Base-by-base conservation (phyloP, 2,113 vertebrate genomes). In the Platycercus adscitus region DNA sequence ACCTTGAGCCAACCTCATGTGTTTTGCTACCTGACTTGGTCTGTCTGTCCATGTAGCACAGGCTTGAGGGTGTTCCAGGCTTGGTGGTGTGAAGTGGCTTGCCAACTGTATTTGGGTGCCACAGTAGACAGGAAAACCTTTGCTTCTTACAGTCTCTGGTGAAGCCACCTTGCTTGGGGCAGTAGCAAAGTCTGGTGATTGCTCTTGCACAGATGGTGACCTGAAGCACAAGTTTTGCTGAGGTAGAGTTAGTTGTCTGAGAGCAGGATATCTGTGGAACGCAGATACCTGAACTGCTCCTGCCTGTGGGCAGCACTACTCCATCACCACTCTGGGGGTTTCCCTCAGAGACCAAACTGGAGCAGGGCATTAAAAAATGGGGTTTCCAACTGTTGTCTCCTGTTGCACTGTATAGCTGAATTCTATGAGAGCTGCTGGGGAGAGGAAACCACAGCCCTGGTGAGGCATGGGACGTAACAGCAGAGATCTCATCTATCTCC, bases 381-480 rank as follows among this genome's bases (percentile, higher is more conserved):
- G 8, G 12, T 86, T 70, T 70, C 44, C 49, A 47, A 0, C 33
- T 3, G 2, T 18, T 81, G 39, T 29, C 55, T 78, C 28, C 63
- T 39, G 18, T 56, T 37, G 25, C 13, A 14, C 43, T 11, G 8
- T 20, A 16, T 24, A 76, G 43, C 31, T 1, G 0, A 37, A 24
- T 18, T 47, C 39, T 33, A 0, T 6, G 43, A 68, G 11, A 68
- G 31, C 37, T 86, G 72, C 31, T 29, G 26, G 4, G 0, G 9
- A 13, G 18, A 13, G 19, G 12, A 16, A 52, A 43, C 14, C 35
- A 37, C 60, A 73, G 49, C 44, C 13, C 37, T 29, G 33, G 41
- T 2, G 1, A 70, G 23, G 49, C 20, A 61, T 1, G 1, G 65
- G 17, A 52, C 0, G 0, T 33, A 35, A 33, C 10, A 52, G 49